Percentiles rank a stretch among this genome's conserved stretches.
These are phyloP conservation scores for Cottus gobio DNA, from an alignment of 2,113 vertebrate genomes.

Conservation along the genomic window DNA sequence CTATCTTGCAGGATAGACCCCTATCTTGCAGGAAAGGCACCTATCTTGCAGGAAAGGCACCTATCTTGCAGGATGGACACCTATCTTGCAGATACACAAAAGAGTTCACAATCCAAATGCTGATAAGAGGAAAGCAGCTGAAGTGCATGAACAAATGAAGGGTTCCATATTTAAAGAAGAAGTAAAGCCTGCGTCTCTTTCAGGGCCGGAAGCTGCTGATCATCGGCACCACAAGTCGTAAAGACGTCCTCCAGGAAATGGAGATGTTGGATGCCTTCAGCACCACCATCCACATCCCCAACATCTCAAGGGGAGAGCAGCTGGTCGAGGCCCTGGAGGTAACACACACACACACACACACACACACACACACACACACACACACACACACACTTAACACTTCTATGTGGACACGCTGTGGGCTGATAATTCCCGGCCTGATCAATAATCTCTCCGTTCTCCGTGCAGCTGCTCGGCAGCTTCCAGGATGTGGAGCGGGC, in stretches of 20 bases:
- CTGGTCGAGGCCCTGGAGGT: conserved; percentile 93
- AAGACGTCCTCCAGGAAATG: conserved; percentile 97
- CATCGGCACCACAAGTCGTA: conserved; percentile 96
- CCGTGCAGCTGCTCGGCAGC: conserved; percentile 89
- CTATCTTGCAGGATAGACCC: too few relatives aligned
- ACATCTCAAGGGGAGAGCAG: conserved; percentile 90
- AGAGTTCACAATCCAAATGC: not conserved
- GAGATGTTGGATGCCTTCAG: conserved; percentile 96
- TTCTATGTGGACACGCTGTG: not conserved
- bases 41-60: too few relatives aligned
- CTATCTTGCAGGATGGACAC: too few relatives aligned
- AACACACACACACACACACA: not conserved
- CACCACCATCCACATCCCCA: conserved; percentile 95
- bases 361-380: not conserved
- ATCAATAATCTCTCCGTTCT: not conserved
- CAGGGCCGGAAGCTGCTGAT: conserved; percentile 98
- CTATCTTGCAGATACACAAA: too few relatives aligned
- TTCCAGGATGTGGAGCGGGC: conserved; percentile 92
- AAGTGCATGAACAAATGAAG: not conserved
- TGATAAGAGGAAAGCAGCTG: not conserved
- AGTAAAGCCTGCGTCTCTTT: not conserved
- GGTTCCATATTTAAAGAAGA: not conserved
- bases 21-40: too few relatives aligned
- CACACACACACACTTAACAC: not conserved
- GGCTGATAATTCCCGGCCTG: not conserved